Conservation (phyloP, 2,888 invertebrate species). For the Platycnemis pennipes region DNA sequence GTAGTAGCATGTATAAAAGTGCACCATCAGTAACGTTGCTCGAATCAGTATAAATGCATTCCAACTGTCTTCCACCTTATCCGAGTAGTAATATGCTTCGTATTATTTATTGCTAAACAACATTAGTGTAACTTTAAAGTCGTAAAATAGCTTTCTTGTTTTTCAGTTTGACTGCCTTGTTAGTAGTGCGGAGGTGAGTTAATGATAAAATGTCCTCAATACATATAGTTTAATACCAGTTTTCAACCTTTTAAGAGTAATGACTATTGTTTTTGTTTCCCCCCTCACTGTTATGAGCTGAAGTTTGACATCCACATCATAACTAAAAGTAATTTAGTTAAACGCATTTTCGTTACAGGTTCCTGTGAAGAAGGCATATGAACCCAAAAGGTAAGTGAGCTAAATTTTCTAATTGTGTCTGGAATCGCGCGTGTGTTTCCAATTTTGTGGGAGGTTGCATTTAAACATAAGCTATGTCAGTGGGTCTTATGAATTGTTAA, state of each 20-base stretch:
- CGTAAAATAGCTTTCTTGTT: constrained; percentile 60
- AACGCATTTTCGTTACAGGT: too few relatives aligned
- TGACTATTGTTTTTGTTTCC: too few relatives aligned
- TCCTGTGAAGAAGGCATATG: constrained; percentile 18
- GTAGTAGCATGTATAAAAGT: neutral
- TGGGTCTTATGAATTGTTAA: neutral
- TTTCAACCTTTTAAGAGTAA: neutral
- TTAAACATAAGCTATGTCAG: neutral
- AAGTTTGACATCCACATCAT: too few relatives aligned
- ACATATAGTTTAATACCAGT: neutral
- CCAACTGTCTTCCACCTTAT: neutral
- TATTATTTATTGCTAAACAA: neutral
- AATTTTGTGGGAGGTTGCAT: neutral
- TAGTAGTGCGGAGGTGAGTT: constrained; percentile 53
- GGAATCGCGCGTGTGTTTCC: neutral
- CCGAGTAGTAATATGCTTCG: neutral
- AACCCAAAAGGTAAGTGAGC: constrained; percentile 4
- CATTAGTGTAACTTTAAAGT: neutral
- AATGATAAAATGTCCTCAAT: neutral
- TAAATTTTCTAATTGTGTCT: neutral
- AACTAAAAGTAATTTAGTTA: too few relatives aligned
- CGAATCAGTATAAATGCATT: neutral
- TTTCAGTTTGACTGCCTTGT: constrained; percentile 64
- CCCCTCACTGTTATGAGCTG: too few relatives aligned
- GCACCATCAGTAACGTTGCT: neutral